These are phyloP conservation scores for Drosophila suzukii DNA, from an alignment of 1,140 invertebrate genomes.

Conservation along the genomic window DNA sequence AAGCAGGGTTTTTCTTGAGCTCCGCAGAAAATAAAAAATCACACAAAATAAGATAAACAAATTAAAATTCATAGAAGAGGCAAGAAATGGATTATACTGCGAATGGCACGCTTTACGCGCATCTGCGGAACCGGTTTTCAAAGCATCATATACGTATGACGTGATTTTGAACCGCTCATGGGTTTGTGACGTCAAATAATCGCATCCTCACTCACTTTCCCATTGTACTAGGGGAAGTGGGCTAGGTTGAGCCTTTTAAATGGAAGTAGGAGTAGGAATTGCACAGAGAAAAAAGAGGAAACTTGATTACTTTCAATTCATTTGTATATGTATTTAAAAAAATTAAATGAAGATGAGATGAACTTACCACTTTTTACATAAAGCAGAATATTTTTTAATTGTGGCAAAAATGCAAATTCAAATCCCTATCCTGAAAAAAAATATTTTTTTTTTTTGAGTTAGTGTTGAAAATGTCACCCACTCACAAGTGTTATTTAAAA, in stretches of 20 bases:
- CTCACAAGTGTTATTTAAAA: no score
- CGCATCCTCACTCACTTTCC: slow-evolving; percentile 15
- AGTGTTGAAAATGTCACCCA: no score
- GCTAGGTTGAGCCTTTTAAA: slow-evolving; percentile 14
- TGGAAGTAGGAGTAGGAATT: background rate
- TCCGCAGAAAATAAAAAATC: slow-evolving; percentile 17
- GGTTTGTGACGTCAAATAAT: slow-evolving; percentile 63
- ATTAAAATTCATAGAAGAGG: slow-evolving; percentile 38
- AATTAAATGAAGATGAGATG: no score
- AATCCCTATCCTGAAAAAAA: no score
- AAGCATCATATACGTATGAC: slow-evolving; percentile 28
- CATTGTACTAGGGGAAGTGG: slow-evolving; percentile 26
- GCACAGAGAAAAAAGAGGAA: background rate
- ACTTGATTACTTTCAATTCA: no score
- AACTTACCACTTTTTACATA: no score
- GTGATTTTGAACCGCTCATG: slow-evolving; percentile 41
- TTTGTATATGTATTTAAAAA: no score
- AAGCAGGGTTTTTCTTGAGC: slow-evolving; percentile 33
- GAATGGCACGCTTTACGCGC: slow-evolving; percentile 22
- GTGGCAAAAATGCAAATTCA: no score
- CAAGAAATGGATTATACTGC: slow-evolving; percentile 11
- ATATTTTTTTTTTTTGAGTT: no score
- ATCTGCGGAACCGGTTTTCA: slow-evolving; percentile 41
- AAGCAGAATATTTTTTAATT: no score
- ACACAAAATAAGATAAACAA: slow-evolving; percentile 28